Evolutionary conservation across 1,140 invertebrate genomes (phyloP), one percentile per base, ranked within the genome.

Genomic region (Orussus abietinus): DNA sequence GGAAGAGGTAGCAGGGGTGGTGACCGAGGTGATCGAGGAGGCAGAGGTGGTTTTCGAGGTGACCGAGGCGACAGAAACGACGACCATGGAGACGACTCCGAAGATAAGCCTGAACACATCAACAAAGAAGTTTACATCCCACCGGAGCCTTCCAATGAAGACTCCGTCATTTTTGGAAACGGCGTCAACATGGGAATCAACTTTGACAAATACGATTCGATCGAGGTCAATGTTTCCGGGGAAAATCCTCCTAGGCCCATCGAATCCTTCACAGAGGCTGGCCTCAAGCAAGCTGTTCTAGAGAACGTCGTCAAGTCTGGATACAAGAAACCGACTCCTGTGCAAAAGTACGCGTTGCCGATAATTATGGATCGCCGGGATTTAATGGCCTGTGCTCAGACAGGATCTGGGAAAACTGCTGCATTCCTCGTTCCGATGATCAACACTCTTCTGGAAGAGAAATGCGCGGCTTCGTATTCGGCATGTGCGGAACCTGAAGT

Each of bases 371-470:
- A 43, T 0, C 83, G 84, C 4, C 67, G 90, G 31, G 95, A 98
- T 75, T 54, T 98, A 5, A 98, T 98, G 93, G 94, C 85, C 0
- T 98, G 95, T 67, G 95, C 96, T 0, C 94, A 98, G 71, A 99
- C 96, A 25, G 96, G 96, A 0, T 96, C 92, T 1, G 96, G 96
- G 21, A 98, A 98, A 79, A 96, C 92, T 9, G 92, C 92, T 3
- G 94, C 93, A 0, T 98, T 94, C 58, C 61, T 97, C 4, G 59
- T 98, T 12, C 95, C 95, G 0, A 92, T 96, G n/a, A 78, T 95
- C 6, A 77, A 89, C 47, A 73, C 66, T 0, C 60, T 93, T 1
- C 55, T 93, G 9, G 69, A 77, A 14, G 71, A 80, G 1, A 34
- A 70, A 47, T 34, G 45, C 30, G 80, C 80, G 22, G 37, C 80